Base-by-base conservation (phyloP, 2,113 vertebrate genomes). In the Australoheros scitulus region DNA sequence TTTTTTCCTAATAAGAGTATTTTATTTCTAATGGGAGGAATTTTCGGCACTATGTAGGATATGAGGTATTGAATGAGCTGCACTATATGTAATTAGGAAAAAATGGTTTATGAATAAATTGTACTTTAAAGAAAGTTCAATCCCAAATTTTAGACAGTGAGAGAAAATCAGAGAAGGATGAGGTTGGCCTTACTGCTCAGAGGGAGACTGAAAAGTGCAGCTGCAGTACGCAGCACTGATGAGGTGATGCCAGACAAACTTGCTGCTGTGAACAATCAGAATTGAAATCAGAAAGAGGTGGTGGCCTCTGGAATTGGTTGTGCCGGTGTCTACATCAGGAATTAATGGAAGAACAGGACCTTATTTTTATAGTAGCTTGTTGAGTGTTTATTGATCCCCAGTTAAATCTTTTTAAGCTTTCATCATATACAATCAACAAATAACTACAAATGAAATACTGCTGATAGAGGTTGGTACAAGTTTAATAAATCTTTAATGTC, bases 211-310 rank as follows among this genome's bases (percentile, higher is more conserved):
- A 57, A 52, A 47, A 4, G 56, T 20, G 18, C 36, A 64, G 43
- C 24, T 58, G 60, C 47, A 77, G 59, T 32, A 32, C 10, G 22
- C 26, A 84, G 34, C 76, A n/a, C 68, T 80, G 79, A 52, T 65
- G 18, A 77, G 63, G 75, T 75, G 80, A 81, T 41, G 70, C 77
- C 43, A 75, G 22, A 55, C 43, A 5, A 55, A 13, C 78, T 74
- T 68, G 63, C 76, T 36, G 57, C 74, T 56, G 20, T 79, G 59
- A 43, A 32, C 24, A 79, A n/a, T 77, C 4, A 13, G 20, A 76
- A 77, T n/a, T 36, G 17, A 78, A 79, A 83, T 81, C 43, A 65
- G 41, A 82, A 65, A 10, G n/a, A 58, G 72, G 24, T 63, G 9
- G 63, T 56, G n/a, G 26, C 22, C 70, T 72, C 65, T 32, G 47